A percentile compares a stretch with the other conserved stretches of the same genome.
phyloP scores from a whole-genome alignment of 2,113 vertebrate genomes.

The Phalacrocorax aristotelis region DNA sequence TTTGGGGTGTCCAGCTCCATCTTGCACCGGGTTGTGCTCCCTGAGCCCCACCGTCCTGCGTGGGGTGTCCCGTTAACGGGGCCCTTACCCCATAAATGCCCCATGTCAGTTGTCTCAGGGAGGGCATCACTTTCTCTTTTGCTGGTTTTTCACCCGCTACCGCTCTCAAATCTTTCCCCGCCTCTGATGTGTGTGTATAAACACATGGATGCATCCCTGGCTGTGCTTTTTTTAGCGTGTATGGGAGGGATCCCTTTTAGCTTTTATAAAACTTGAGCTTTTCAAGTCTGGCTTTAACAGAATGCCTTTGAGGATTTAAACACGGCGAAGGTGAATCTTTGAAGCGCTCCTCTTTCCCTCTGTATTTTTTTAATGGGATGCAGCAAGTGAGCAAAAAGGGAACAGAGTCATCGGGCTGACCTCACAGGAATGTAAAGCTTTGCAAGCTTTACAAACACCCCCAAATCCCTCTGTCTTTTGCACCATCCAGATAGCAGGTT shows the following conservation, averaged over 20 bases:
- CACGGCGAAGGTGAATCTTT: fast-evolving
- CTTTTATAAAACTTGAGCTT: neutral
- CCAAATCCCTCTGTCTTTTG: neutral
- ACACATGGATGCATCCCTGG: neutral
- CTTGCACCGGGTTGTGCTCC: fast-evolving
- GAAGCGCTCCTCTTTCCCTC: neutral
- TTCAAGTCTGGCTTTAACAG: neutral
- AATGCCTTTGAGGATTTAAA: neutral
- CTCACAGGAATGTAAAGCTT: neutral
- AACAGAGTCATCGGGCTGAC: neutral
- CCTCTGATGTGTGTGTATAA: neutral
- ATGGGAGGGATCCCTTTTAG: neutral
- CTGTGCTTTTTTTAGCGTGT: neutral
- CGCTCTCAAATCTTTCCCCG: fast-evolving
- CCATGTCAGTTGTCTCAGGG: fast-evolving
- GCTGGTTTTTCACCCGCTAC: neutral
- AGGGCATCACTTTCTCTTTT: neutral
- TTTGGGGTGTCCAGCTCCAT: no score
- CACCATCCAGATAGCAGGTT: neutral
- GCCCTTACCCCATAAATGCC: neutral
- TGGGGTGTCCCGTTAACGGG: fast-evolving
- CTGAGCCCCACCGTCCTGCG: fast-evolving
- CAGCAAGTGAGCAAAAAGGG: neutral
- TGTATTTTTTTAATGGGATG: neutral
- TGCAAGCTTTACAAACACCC: neutral